phyloP scores from a whole-genome alignment of 2,888 invertebrate species.

The Tromatobia lineatoria region DNA sequence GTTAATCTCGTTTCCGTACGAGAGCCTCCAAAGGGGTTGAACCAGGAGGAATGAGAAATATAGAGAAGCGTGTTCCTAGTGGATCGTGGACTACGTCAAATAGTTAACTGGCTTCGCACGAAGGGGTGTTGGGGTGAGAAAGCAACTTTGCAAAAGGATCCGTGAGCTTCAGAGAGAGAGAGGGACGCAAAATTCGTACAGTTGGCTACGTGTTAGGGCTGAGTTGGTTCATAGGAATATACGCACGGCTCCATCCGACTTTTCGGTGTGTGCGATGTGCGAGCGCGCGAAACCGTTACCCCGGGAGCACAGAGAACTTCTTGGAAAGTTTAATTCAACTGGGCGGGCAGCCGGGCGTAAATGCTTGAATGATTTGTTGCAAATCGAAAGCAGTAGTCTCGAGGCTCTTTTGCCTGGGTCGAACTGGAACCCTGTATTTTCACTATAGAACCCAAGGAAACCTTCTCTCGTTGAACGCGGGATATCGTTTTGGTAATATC shows the following conservation, averaged over 20 bases:
- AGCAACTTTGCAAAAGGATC: slow-evolving; percentile 76
- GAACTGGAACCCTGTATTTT: slow-evolving; percentile 39
- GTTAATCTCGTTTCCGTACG: slow-evolving; percentile 73
- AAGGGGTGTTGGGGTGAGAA: slow-evolving; percentile 72
- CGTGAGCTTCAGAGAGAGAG: slow-evolving; percentile 70
- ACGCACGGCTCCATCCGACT: slow-evolving; percentile 57
- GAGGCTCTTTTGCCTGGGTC: slow-evolving; percentile 65
- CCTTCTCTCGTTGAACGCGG: slow-evolving; percentile 10
- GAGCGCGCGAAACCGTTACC: slow-evolving; percentile 34
- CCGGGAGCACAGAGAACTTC: slow-evolving; percentile 69
- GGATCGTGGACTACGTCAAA: slow-evolving; percentile 75
- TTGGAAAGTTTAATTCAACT: slow-evolving; percentile 82
- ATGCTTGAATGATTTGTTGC: slow-evolving; percentile 82
- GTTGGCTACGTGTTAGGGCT: slow-evolving; percentile 40
- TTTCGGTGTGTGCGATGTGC: slow-evolving; percentile 45
- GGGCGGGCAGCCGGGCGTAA: slow-evolving; percentile 79
- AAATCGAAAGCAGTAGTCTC: slow-evolving; percentile 78
- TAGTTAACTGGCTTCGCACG: slow-evolving; percentile 79
- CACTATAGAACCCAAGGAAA: slow-evolving; percentile 19
- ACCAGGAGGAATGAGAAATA: slow-evolving; percentile 36
- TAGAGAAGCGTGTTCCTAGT: slow-evolving; percentile 31
- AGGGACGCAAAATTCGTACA: slow-evolving; percentile 28
- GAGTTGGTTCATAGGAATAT: slow-evolving; percentile 56
- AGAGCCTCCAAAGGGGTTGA: slow-evolving; percentile 45
- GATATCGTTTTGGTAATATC: slow-evolving; percentile 11